phyloP scores from a whole-genome alignment of 2,113 vertebrate species.

The Polypterus bichir region DNA sequence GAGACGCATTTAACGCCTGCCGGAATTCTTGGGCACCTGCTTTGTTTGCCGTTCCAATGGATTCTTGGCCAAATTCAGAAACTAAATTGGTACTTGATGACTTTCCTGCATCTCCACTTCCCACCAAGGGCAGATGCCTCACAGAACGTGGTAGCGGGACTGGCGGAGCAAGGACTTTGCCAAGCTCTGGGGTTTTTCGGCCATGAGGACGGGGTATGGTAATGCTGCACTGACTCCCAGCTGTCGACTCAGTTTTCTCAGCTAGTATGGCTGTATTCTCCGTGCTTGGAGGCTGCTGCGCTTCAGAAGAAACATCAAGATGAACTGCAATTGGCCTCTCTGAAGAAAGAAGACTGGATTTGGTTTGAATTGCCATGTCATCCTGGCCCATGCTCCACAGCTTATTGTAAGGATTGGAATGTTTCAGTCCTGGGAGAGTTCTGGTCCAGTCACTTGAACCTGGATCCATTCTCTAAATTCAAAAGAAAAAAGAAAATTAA shows the following conservation, averaged over 20 bases:
- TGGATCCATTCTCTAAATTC: slow-evolving; percentile 70
- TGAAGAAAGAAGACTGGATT: slow-evolving; percentile 35
- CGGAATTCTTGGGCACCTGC: slow-evolving; percentile 42
- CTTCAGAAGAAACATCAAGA: slow-evolving; percentile 25
- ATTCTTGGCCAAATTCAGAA: slow-evolving; percentile 28
- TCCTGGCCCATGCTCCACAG: slow-evolving; percentile 66
- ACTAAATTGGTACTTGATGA: slow-evolving; percentile 17
- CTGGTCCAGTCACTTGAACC: slow-evolving; percentile 48
- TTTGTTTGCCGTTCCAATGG: slow-evolving; percentile 26
- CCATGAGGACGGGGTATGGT: slow-evolving; percentile 86
- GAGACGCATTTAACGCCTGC: slow-evolving; percentile 35
- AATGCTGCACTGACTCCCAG: slow-evolving; percentile 49
- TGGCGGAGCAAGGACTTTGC: slow-evolving; percentile 64
- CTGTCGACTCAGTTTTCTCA: slow-evolving; percentile 30
- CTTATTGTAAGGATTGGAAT: slow-evolving; percentile 69
- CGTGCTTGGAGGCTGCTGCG: slow-evolving; percentile 31
- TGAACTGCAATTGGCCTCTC: slow-evolving; percentile 42
- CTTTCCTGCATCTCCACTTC: slow-evolving; percentile 21
- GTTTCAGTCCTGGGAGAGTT: slow-evolving; percentile 59
- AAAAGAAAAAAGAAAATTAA: slow-evolving; percentile 6
- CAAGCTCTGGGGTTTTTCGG: slow-evolving; percentile 76
- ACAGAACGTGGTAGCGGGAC: slow-evolving; percentile 35
- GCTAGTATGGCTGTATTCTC: slow-evolving; percentile 28
- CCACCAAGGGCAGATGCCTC: slow-evolving; percentile 38
- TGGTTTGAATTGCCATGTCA: slow-evolving; percentile 48